Percentiles rank a stretch among this genome's conserved stretches.
These are phyloP conservation scores for Onychostruthus taczanowskii DNA, from an alignment of 2,113 vertebrate species.

Conservation along the genomic window DNA sequence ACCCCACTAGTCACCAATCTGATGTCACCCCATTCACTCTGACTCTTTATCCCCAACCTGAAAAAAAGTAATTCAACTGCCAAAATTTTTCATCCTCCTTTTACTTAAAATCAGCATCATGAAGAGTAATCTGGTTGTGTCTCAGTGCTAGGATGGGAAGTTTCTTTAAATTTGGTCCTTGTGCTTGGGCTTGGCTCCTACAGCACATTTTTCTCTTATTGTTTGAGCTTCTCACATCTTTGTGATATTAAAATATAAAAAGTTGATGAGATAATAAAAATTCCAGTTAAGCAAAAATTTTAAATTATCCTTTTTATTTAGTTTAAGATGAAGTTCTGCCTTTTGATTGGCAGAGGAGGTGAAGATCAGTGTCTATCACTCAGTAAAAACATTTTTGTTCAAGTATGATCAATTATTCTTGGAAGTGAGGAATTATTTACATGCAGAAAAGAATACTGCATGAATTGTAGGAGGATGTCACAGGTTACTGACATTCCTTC, in stretches of 20 bases:
- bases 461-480: neutral
- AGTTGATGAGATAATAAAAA: neutral
- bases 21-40: neutral
- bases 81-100: neutral
- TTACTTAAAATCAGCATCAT: neutral
- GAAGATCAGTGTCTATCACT: neutral
- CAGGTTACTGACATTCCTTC: neutral
- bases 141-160: neutral
- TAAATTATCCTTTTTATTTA: neutral
- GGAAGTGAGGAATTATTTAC: neutral
- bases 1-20: neutral
- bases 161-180: neutral
- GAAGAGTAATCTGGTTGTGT: neutral
- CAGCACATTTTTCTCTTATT: neutral
- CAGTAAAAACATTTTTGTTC: constrained; percentile 13
- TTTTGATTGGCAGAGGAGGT: neutral
- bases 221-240: neutral
- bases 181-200: neutral
- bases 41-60: neutral
- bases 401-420: neutral
- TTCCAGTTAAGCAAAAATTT: neutral
- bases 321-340: neutral
- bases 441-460: neutral
- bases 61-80: neutral
- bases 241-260: neutral